Percentiles rank a stretch among this genome's conserved stretches.
These are phyloP conservation scores for Pardalotus punctatus DNA, from an alignment of 2,113 vertebrate genomes.

Conservation along the genomic window DNA sequence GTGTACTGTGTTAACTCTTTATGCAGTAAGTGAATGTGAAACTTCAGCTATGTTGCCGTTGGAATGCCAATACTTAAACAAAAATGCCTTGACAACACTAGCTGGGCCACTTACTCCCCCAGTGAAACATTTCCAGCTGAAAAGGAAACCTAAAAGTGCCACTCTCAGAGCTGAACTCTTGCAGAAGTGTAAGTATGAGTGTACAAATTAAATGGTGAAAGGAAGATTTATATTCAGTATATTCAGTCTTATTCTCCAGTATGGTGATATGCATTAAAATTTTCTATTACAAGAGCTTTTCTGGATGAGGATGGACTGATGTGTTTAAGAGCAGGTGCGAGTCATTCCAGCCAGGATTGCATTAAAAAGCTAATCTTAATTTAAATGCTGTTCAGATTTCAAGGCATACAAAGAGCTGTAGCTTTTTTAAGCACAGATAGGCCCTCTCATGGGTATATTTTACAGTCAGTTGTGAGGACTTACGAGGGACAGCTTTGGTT, in stretches of 20 bases:
- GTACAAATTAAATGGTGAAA: neutral
- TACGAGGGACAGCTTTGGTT: neutral
- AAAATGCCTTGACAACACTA: constrained; percentile 91
- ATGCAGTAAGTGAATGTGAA: constrained; percentile 91
- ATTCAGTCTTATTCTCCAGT: neutral
- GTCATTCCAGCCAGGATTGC: neutral
- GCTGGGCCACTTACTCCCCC: constrained; percentile 95
- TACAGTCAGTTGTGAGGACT: neutral
- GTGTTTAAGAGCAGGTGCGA: neutral
- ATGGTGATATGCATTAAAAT: neutral
- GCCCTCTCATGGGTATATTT: neutral
- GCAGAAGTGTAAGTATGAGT: constrained; percentile 94
- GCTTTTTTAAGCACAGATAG: neutral
- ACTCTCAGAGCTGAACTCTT: constrained; percentile 94
- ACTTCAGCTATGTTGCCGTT: constrained; percentile 94
- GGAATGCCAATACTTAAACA: constrained; percentile 97
- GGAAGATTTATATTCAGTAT: neutral
- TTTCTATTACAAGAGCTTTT: neutral
- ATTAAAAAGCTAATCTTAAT: neutral
- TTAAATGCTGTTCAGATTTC: constrained; percentile 3
- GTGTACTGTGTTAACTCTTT: constrained; percentile 4
- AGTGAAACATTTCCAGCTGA: constrained; percentile 97
- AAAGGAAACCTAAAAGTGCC: constrained; percentile 97
- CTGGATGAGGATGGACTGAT: neutral
- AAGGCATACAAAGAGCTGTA: neutral